phyloP scores from a whole-genome alignment of 2,797 vertebrate genomes.

The Pangasius sanitwongsei region DNA sequence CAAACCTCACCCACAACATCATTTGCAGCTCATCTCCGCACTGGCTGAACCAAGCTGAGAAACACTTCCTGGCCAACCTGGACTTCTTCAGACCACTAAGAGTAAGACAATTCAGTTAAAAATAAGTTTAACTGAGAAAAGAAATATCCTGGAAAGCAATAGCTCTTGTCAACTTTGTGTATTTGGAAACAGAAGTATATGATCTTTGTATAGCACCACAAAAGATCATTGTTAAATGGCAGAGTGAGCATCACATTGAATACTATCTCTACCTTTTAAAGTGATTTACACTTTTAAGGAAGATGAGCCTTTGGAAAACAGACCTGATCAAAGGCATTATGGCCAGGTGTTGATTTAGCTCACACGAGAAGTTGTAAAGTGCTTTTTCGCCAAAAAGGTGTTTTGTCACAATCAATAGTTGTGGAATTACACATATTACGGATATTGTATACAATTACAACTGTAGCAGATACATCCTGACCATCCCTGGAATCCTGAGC shows the following conservation, averaged over 20 bases:
- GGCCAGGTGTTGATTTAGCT: not conserved
- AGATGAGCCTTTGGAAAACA: not conserved
- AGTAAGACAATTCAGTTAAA: slow-evolving; percentile 71
- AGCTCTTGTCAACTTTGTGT: not conserved
- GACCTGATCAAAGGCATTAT: not conserved
- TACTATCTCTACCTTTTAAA: not conserved
- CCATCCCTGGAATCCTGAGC: not conserved
- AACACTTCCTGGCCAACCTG: slow-evolving; percentile 79
- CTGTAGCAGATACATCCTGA: not conserved
- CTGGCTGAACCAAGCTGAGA: slow-evolving; percentile 77
- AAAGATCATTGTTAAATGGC: not conserved
- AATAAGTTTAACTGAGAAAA: not conserved
- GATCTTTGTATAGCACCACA: not conserved
- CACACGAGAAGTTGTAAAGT: not conserved
- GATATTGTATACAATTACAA: not conserved
- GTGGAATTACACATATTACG: not conserved
- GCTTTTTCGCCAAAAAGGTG: not conserved
- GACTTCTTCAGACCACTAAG: slow-evolving; percentile 86
- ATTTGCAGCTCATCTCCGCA: slow-evolving; percentile 76
- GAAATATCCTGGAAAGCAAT: not conserved
- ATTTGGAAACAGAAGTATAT: not conserved
- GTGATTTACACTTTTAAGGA: not conserved
- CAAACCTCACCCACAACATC: slow-evolving; percentile 64
- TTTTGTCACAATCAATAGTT: not conserved
- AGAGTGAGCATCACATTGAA: not conserved